Evolutionary conservation across 2,113 vertebrate genomes (phyloP).

Genomic region (Heloderma charlesbogerti): DNA sequence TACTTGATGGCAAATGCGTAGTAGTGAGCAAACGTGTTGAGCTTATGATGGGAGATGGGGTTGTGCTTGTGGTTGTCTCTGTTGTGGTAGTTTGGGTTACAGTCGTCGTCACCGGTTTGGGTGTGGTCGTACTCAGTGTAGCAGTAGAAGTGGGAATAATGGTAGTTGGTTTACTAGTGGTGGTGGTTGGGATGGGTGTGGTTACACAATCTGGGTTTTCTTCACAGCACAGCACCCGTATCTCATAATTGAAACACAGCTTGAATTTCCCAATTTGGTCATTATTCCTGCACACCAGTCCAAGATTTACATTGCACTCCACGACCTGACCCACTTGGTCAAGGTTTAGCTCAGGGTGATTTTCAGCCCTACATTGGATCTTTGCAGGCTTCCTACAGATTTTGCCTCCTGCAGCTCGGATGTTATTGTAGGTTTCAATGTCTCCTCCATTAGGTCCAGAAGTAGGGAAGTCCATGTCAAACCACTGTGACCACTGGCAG

Average conservation of each 20-base stretch:
- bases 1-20: not conserved
- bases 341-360: slow-evolving; percentile 30
- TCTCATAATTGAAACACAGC: slow-evolving; percentile 68
- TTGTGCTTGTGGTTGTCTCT: rapidly evolving
- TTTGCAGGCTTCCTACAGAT: slow-evolving; percentile 56
- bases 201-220: not conserved
- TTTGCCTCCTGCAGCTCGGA: slow-evolving; percentile 46
- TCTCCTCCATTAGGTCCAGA: slow-evolving; percentile 9
- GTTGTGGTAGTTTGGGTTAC: rapidly evolving
- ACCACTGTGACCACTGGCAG: slow-evolving; percentile 75
- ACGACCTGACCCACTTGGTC: not conserved
- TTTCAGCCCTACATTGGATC: slow-evolving; percentile 69
- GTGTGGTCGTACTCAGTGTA: rapidly evolving
- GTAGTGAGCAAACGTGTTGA: not conserved
- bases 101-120: too few relatives aligned
- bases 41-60: not conserved
- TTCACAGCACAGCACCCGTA: slow-evolving; percentile 61
- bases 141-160: not conserved
- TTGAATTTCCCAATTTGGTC: slow-evolving; percentile 54
- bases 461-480: slow-evolving; percentile 66
- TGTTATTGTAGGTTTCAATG: slow-evolving; percentile 70
- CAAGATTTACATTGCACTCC: slow-evolving; percentile 43
- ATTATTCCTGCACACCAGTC: slow-evolving; percentile 71
- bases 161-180: not conserved
- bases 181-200: rapidly evolving